Evolutionary conservation across 2,797 vertebrate species (phyloP).

Genomic region (Anisognathus igniventris): DNA sequence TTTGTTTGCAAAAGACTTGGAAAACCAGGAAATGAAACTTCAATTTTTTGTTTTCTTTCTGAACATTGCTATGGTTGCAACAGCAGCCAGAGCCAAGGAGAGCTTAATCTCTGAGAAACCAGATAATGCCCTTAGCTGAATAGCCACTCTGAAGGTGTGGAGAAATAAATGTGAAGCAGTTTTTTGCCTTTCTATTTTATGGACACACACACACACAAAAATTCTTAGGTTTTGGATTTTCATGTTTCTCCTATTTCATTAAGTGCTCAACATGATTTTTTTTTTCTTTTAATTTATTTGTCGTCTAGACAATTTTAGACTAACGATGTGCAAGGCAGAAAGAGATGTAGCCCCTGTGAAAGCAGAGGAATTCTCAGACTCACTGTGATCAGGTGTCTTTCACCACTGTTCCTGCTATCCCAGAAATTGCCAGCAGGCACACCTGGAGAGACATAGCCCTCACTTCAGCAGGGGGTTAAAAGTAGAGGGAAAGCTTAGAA

Average conservation of each 20-base stretch:
- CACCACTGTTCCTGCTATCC: neutral
- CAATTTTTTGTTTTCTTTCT: neutral
- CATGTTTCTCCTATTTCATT: neutral
- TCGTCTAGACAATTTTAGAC: neutral
- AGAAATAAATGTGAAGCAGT: neutral
- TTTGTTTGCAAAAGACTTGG: neutral
- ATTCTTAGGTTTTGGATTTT: neutral
- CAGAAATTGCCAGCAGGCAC: neutral
- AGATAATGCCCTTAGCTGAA: neutral
- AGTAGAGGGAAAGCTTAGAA: accelerated
- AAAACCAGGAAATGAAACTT: neutral
- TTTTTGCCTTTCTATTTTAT: neutral
- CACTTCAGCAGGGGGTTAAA: neutral
- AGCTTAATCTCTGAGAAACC: neutral
- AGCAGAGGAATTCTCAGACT: neutral
- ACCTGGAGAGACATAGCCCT: neutral
- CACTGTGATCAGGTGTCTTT: neutral
- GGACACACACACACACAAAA: too few species aligned
- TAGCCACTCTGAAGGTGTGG: neutral
- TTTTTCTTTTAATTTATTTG: neutral
- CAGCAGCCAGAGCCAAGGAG: neutral
- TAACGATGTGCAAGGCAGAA: accelerated
- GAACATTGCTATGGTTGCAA: neutral
- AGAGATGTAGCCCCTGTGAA: neutral
- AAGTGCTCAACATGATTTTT: neutral